A percentile compares a stretch with the other conserved stretches of the same genome.
phyloP scores from a whole-genome alignment of 1,140 invertebrate species.

The Zaprionus lachaisei region DNA sequence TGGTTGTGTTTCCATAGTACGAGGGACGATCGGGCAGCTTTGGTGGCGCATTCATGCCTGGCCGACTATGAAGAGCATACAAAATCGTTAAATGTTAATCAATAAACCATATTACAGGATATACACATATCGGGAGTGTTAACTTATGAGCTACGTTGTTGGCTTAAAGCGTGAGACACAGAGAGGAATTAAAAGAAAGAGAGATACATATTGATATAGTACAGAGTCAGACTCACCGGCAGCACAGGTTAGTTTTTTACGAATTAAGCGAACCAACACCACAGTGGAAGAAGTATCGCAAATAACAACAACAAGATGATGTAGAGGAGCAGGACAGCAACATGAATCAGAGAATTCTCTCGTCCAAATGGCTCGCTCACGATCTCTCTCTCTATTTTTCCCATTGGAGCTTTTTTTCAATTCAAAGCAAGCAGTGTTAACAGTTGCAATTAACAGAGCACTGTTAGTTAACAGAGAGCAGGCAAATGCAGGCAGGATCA shows the following conservation, averaged over 20 bases:
- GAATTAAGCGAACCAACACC: conserved; percentile 36
- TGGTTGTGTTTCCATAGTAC: conserved; percentile 74
- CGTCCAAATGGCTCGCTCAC: not conserved
- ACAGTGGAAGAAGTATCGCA: conserved; percentile 2
- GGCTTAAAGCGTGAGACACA: conserved; percentile 14
- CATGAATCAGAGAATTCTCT: not conserved
- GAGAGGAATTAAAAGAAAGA: not conserved
- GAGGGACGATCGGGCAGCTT: conserved; percentile 75
- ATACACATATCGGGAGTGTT: not conserved
- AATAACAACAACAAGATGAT: conserved; percentile 11
- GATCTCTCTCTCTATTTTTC: not conserved
- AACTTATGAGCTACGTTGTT: conserved; percentile 2
- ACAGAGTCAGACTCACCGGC: conserved; percentile 37
- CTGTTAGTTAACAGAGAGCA: conserved; percentile 25
- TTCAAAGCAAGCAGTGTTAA: not conserved
- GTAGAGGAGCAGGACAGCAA: not conserved
- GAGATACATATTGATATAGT: conserved; percentile 13
- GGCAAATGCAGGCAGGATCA: not conserved
- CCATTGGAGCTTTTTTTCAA: conserved; percentile 1
- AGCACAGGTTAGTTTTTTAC: conserved; percentile 42
- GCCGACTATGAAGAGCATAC: conserved; percentile 58
- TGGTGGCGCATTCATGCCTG: conserved; percentile 72
- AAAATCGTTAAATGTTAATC: not conserved
- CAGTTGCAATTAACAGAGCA: conserved; percentile 2
- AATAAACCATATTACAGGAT: not conserved